Percentiles rank a stretch among this genome's conserved stretches.
Evolutionary conservation across 2,797 vertebrate genomes (phyloP).

Genomic region (Lithobates pipiens): DNA sequence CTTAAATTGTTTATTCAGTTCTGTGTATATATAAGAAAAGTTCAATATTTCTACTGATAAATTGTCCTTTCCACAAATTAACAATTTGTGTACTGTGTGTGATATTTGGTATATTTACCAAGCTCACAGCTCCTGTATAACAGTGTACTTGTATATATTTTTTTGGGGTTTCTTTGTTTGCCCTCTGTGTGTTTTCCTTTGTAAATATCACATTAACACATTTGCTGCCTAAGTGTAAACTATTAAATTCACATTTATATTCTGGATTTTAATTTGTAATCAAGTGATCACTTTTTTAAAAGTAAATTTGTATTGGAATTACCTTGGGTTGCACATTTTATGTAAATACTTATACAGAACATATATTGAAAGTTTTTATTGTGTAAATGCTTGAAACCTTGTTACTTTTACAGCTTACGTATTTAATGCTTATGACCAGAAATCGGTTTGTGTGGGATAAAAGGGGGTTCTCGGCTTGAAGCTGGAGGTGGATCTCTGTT

Average conservation of each 20-base stretch:
- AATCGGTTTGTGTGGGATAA: neutral
- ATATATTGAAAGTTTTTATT: slow-evolving; percentile 44
- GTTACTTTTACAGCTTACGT: neutral
- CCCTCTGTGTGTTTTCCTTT: slow-evolving; percentile 65
- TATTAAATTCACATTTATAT: slow-evolving; percentile 89
- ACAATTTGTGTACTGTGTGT: slow-evolving; percentile 87
- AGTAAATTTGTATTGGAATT: slow-evolving; percentile 61
- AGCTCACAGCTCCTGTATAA: slow-evolving; percentile 83
- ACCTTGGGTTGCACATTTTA: slow-evolving; percentile 43
- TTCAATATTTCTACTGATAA: slow-evolving; percentile 77
- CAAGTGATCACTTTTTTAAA: slow-evolving; percentile 79
- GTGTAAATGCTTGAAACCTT: slow-evolving; percentile 37
- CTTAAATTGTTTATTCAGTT: slow-evolving; percentile 77
- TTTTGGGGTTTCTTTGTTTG: slow-evolving; percentile 56
- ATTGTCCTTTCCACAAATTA: slow-evolving; percentile 77
- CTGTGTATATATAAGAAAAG: slow-evolving; percentile 80
- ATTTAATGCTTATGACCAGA: slow-evolving; percentile 16
- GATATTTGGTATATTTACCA: slow-evolving; percentile 78
- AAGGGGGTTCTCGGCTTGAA: neutral
- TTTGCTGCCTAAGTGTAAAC: slow-evolving; percentile 90
- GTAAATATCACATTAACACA: slow-evolving; percentile 89
- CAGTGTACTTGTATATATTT: slow-evolving; percentile 84
- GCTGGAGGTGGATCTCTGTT: neutral
- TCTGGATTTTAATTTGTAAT: slow-evolving; percentile 84
- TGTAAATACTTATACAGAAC: slow-evolving; percentile 40